Evolutionary conservation across 2,113 vertebrate genomes (phyloP).

Genomic region (Myocastor coypus): DNA sequence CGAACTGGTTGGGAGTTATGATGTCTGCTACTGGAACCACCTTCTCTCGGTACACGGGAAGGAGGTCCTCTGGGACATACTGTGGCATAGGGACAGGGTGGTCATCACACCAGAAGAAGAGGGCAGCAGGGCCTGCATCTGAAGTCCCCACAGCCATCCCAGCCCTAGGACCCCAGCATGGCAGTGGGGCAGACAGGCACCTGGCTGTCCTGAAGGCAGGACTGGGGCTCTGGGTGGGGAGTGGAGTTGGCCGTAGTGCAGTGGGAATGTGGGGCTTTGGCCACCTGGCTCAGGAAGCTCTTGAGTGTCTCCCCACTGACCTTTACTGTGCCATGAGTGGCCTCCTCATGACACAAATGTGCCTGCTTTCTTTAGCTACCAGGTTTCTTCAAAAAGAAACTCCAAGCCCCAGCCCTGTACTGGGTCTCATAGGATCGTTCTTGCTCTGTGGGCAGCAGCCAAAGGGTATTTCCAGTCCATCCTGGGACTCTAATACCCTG

Average conservation of each 20-base stretch:
- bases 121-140: accelerated
- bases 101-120: accelerated
- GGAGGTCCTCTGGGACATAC: slow-evolving; percentile 97
- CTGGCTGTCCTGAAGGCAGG: neutral
- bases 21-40: slow-evolving; percentile 98
- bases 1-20: slow-evolving; percentile 99
- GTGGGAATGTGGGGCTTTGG: neutral
- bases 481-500: neutral
- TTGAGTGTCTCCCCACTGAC: neutral
- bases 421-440: no score
- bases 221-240: neutral
- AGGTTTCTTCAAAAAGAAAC: neutral
- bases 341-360: accelerated
- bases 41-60: slow-evolving; percentile 96
- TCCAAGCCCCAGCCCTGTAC: neutral
- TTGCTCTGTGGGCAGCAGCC: no score
- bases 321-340: neutral
- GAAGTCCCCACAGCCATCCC: no score
- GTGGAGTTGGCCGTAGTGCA: neutral
- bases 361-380: neutral
- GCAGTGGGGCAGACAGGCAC: neutral
- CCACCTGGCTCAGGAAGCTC: neutral
- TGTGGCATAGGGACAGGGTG: slow-evolving; percentile 65
- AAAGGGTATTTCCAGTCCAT: neutral
- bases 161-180: neutral